Conservation (phyloP, 2,888 invertebrate species). For the Oligia latruncula region DNA sequence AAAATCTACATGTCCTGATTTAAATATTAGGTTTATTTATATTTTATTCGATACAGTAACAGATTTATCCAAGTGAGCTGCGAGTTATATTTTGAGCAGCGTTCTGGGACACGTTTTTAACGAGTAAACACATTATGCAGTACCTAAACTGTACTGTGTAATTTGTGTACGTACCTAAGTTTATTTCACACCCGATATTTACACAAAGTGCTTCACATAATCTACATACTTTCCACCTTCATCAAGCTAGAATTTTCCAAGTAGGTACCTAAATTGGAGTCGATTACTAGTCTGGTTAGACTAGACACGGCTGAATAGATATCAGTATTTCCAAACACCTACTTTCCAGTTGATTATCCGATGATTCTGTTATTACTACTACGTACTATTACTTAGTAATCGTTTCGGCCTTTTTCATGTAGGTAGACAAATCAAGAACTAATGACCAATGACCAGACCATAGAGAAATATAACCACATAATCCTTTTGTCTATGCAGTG, state of each 20-base stretch:
- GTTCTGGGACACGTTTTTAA: slow-evolving; percentile 31
- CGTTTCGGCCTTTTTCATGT: slow-evolving; percentile 32
- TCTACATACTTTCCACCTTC: slow-evolving; percentile 22
- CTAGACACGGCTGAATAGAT: slow-evolving; percentile 16
- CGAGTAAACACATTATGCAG: slow-evolving; percentile 9
- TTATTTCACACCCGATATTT: slow-evolving; percentile 1
- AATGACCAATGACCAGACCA: not conserved
- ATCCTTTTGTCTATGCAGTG: not conserved
- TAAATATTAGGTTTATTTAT: slow-evolving; percentile 3
- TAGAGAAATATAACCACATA: too few relatives aligned
- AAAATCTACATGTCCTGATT: not conserved
- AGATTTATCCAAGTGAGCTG: not conserved
- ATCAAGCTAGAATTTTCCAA: slow-evolving; percentile 15
- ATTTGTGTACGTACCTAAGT: slow-evolving; percentile 10
- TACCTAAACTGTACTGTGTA: not conserved
- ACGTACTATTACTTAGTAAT: slow-evolving; percentile 2
- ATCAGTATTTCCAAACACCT: slow-evolving; percentile 14
- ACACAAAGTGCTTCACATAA: not conserved
- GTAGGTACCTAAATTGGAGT: not conserved
- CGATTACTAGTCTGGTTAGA: not conserved
- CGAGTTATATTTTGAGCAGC: slow-evolving; percentile 21
- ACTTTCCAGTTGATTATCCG: not conserved
- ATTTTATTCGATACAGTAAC: not conserved
- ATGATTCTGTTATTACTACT: too few relatives aligned
- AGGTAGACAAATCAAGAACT: not conserved